Evolutionary conservation across 2,797 vertebrate species (phyloP), one percentile per base, ranked within the genome.

Genomic region (Syngnathus rostellatus): DNA sequence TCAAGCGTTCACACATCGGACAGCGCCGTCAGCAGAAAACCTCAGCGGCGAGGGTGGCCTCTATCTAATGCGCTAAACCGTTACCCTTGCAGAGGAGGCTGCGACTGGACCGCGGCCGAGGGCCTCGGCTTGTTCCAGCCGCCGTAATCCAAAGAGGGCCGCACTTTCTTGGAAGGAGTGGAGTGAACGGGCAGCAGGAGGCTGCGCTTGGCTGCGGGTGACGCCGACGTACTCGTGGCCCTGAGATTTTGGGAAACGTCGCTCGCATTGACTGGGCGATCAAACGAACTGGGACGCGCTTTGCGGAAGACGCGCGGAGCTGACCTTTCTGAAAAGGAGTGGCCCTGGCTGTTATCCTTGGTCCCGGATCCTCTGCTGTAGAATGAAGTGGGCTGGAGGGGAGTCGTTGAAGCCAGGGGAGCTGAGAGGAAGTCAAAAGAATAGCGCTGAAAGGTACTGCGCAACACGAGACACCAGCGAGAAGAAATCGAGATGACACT

Each of bases 51-150:
- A 31, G 14, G 6, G 6, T 37, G 12, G 14, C 55, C 31, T 38
- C 25, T 6, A 2, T 38, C 25, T 6, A 2, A 38, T 25, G 41
- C n/a, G 1, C 25, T 37, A 21, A 12, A 21, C 41, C 31, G 80
- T 85, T 85, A 99, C 97, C 97, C 97, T 83, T 99, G 97, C 54
- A 99, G 79, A 0, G 93, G 94, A 6, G 95, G 93, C 70, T 97
- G 96, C 62, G 93, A 86, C 68, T 95, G 93, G 62, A 92, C 86
- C 53, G 93, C 85, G 66, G 93, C 83, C 5, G 93, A 92, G 0
- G 93, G 85, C 70, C 94, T 89, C 66, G 92, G 92, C 79, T 94
- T 99, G 86, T 97, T 99, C 97, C 97, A 99, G 70, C 97, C 97
- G 11, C 92, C 87, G 3, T 99, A 99, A 84, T 99, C 97, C 77